phyloP scores from a whole-genome alignment of 2,888 invertebrate genomes.

The Lasioglossum leucozonium region DNA sequence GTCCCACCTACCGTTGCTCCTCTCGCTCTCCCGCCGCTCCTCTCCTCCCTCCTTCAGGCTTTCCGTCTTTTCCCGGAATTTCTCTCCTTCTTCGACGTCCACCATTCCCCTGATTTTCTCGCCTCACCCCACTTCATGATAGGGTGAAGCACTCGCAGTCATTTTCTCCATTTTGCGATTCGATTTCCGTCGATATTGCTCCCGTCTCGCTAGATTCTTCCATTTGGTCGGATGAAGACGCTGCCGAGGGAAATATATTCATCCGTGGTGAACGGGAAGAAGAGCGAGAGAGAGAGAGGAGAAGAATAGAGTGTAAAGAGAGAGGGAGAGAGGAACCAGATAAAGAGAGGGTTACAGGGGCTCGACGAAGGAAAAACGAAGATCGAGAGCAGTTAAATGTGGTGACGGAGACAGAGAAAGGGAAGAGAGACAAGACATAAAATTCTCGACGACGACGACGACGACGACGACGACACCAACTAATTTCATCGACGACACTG shows the following conservation, averaged over 20 bases:
- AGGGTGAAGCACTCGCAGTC: constrained; percentile 75
- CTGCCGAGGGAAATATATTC: constrained; percentile 72
- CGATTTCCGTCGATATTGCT: constrained; percentile 83
- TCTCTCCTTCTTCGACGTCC: constrained; percentile 32
- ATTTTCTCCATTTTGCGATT: constrained; percentile 83
- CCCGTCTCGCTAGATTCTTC: constrained; percentile 79
- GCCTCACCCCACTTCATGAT: constrained; percentile 36
- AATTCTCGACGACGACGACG: constrained; percentile 19
- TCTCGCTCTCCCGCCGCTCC: constrained; percentile 1
- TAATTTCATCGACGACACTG: constrained; percentile 67
- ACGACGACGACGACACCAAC: constrained; percentile 43
- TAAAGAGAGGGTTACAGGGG: constrained; percentile 22
- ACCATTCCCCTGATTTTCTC: constrained; percentile 48
- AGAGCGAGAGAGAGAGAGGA: constrained; percentile 10
- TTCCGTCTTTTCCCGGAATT: constrained; percentile 32
- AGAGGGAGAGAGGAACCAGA: constrained; percentile 31
- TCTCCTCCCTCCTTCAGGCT: constrained; percentile 8
- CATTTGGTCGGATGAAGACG: constrained; percentile 76
- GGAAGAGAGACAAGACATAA: neutral
- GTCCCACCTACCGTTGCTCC: neutral
- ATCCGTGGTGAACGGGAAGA: constrained; percentile 39
- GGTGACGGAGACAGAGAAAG: neutral
- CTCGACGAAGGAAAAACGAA: constrained; percentile 6
- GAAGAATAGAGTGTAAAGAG: neutral
- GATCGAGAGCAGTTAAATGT: constrained; percentile 14